Evolutionary conservation across 2,888 invertebrate genomes (phyloP), one percentile per base, ranked within the genome.

Genomic region (Caenorhabditis parvicauda): DNA sequence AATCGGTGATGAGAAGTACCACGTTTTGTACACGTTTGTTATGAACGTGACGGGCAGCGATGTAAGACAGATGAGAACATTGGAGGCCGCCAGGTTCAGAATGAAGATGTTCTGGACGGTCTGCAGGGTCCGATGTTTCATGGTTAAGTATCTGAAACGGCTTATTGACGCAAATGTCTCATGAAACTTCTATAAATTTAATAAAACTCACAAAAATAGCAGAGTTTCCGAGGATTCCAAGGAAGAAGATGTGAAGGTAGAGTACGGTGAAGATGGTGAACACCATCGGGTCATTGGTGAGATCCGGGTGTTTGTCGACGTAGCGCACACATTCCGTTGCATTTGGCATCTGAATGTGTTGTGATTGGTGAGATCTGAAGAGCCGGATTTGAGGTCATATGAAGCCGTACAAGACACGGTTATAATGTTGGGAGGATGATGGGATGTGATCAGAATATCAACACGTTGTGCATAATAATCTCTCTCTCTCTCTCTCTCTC

Each of bases 11-110:
- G 95, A 95, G 84, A 96, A 95, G 48, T 90, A 88, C 96, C 96
- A 96, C 42, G 88, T 87, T 53, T 84, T 89, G 74, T 91, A 86
- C 81, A 95, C 93, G 0, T 91, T 90, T 81, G 94, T 92, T 0
- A 94, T 84, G 0, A 95, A 95, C 0, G 96, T 96, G 81, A 96
- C 94, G 0, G 96, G 95, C 49, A 96, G 92, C 1, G 92, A 92
- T 54, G 96, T 86, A 7, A 91, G 86, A 82, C 94, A 94, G 70
- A 96, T 86, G 37, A 96, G 84, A 47, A 95, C 91, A 82, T 96
- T 95, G 12, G 93, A 91, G 27, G 94, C 85, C 0, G 95, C 95
- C 76, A 96, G 84, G 82, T 95, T 96, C 42, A 91, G 90, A 80
- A 96, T 95, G 84, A 95, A 95, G 51, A 93, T 87, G 82, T 96